phyloP scores from a whole-genome alignment of 1,140 invertebrate species.

The Nephotettix cincticeps region DNA sequence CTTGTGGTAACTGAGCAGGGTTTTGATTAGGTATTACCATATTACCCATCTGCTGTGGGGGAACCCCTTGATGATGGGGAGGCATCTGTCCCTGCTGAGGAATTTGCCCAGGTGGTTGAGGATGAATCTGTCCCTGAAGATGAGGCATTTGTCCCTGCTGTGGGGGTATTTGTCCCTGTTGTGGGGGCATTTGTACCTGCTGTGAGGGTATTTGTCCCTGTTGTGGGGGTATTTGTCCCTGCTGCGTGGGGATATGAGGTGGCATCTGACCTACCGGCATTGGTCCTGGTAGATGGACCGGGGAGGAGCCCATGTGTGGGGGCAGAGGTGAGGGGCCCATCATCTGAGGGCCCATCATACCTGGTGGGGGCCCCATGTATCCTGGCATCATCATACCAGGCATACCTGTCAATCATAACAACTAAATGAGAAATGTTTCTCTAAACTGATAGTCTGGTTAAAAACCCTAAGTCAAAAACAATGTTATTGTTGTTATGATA shows the following conservation, averaged over 20 bases:
- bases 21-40: background rate
- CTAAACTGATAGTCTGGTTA: too few relatives aligned
- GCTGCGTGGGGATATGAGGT: slow-evolving; percentile 27
- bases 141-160: background rate
- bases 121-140: background rate
- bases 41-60: background rate
- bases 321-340: background rate
- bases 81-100: background rate
- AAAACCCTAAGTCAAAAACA: too few relatives aligned
- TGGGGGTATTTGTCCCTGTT: background rate
- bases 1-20: background rate
- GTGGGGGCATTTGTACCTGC: background rate
- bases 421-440: background rate
- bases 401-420: background rate
- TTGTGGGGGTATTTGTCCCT: background rate
- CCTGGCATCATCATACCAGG: slow-evolving; percentile 16
- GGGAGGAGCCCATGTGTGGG: slow-evolving; percentile 29
- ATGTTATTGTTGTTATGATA: too few relatives aligned
- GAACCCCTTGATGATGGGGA: background rate
- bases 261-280: too few relatives aligned
- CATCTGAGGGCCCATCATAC: background rate
- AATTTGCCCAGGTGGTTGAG: background rate
- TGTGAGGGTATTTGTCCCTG: background rate
- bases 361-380: slow-evolving; percentile 16
- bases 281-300: slow-evolving; percentile 42